These are phyloP conservation scores for Dynastes hyllus DNA, from an alignment of 2,888 invertebrate genomes.

Conservation along the genomic window DNA sequence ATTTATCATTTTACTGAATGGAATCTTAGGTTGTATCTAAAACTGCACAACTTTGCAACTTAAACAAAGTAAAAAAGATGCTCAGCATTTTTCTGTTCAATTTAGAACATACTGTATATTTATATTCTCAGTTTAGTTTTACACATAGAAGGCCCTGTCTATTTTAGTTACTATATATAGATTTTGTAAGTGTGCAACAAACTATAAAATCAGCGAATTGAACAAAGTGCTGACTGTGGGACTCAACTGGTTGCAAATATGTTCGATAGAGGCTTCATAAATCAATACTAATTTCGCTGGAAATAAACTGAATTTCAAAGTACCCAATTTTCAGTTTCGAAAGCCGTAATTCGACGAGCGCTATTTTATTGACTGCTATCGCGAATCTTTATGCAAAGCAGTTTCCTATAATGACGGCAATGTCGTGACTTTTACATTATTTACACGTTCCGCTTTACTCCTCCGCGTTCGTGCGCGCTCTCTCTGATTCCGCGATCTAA, in stretches of 20 bases:
- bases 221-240: neutral
- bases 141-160: too few relatives aligned
- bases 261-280: constrained; percentile 62
- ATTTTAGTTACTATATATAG: too few relatives aligned
- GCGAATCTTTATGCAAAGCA: constrained; percentile 71
- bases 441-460: constrained; percentile 67
- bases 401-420: constrained; percentile 70
- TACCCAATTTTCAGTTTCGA: constrained; percentile 65
- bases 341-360: constrained; percentile 60
- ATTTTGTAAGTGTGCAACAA: neutral
- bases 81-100: too few relatives aligned
- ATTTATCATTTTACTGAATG: too few relatives aligned
- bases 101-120: too few relatives aligned
- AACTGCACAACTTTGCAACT: too few relatives aligned
- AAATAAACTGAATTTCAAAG: constrained; percentile 64
- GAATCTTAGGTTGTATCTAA: too few relatives aligned
- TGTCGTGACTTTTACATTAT: constrained; percentile 70
- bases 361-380: constrained; percentile 66
- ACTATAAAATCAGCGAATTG: constrained; percentile 21
- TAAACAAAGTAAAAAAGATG: too few relatives aligned
- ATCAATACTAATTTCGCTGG: constrained; percentile 67
- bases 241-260: constrained; percentile 59
- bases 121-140: too few relatives aligned
- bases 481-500: constrained; percentile 58
- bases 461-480: constrained; percentile 55